Evolutionary conservation across 2,888 invertebrate genomes (phyloP).

Genomic region (Podabrus alpinus): DNA sequence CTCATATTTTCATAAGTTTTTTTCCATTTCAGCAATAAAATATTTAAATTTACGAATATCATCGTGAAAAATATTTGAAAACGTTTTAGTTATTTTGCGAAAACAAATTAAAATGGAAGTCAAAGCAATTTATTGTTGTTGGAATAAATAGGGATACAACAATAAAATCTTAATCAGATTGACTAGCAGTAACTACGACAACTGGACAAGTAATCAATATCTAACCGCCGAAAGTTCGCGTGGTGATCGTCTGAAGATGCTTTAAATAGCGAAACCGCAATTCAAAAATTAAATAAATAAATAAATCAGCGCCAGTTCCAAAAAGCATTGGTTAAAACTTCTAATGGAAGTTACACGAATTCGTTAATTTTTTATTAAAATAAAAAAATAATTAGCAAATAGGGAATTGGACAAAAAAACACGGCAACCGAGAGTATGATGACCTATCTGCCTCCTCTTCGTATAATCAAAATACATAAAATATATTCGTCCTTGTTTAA

Average conservation of each 20-base stretch:
- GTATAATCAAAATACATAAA: constrained; percentile 6
- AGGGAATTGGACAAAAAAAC: background rate
- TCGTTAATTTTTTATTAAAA: background rate
- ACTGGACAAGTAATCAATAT: background rate
- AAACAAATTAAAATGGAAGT: no score
- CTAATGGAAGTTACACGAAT: background rate
- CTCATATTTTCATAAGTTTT: no score
- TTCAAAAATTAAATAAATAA: background rate
- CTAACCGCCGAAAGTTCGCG: background rate
- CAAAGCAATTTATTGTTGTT: no score
- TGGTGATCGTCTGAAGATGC: background rate
- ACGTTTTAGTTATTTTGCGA: no score
- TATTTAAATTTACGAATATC: no score
- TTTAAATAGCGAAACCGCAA: background rate
- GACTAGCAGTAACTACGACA: background rate
- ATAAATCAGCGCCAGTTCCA: background rate
- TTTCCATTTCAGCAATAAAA: no score
- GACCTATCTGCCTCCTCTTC: constrained; percentile 22
- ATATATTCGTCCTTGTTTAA: constrained; percentile 7
- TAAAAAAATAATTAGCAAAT: background rate
- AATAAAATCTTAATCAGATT: no score
- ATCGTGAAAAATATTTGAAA: no score
- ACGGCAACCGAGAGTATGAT: constrained; percentile 28
- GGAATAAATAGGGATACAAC: no score
- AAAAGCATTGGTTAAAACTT: background rate